Evolutionary conservation across 2,888 invertebrate species (phyloP), one percentile per base, ranked within the genome.

Genomic region (Pandemis corylana): DNA sequence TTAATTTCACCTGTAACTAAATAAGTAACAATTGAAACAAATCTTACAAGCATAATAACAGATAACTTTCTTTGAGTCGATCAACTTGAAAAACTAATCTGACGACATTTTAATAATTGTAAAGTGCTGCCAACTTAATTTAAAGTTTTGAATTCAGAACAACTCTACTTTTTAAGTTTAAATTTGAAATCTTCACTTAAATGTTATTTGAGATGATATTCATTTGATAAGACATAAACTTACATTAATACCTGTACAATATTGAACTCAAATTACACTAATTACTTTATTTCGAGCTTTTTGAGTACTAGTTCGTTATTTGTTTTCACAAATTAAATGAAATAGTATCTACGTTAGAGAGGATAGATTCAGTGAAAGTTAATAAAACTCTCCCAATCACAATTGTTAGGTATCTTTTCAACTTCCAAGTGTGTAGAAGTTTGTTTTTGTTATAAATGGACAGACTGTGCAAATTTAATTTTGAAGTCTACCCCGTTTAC

Each of bases 381-480:
- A 56, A 20, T 20, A 56, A 56, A 56, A 56, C 15, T 15, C n/a
- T 9, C 20, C 13, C 15, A 56, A 56, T 56, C 20, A 20, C 20
- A 56, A 56, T 56, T 56, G 56, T 20, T 56, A 53, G 56, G 56
- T 7, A 56, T 56, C 56, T 56, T 56, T 20, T 56, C 0, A 56
- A 56, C 6, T 56, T 56, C 15, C 20, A 15, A 15, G 7, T 56
- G 9, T 56, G 7, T 56, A 20, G 20, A 56, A 56, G 7, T 56
- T 56, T 56, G 7, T 7, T 20, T 56, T 20, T 20, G 53, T 53
- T 56, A 7, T 3, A 20, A 20, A 20, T 7, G 7, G 42, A 42
- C 41, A 69, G 36, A 62, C 62, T 62, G 9, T 62, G 51, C 62
- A 63, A 70, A 63, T 70, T 63, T 69, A n/a, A 69, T 63, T 69